A percentile compares a stretch with the other conserved stretches of the same genome.
phyloP scores from a whole-genome alignment of 2,113 vertebrate genomes.

The Phalacrocorax pelagicus region DNA sequence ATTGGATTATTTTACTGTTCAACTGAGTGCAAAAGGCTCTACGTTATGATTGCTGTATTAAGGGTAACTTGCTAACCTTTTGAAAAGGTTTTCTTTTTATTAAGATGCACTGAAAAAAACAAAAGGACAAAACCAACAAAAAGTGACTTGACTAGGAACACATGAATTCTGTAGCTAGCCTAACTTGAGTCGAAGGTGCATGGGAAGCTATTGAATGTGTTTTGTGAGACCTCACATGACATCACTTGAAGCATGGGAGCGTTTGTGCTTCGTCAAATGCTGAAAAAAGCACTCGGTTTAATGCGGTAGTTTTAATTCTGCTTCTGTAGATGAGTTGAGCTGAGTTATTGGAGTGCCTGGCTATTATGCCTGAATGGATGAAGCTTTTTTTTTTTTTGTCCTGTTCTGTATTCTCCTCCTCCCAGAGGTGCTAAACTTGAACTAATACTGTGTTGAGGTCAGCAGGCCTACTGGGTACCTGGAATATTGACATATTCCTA shows the following conservation, averaged over 20 bases:
- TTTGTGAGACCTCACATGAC: background rate
- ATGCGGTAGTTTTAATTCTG: conserved; percentile 9
- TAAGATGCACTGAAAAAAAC: conserved; percentile 73
- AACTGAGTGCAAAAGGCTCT: background rate
- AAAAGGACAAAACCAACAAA: background rate
- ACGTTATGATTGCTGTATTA: background rate
- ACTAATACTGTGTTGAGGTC: conserved; percentile 26
- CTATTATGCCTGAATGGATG: background rate
- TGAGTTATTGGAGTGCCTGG: conserved; percentile 1
- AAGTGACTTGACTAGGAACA: conserved; percentile 64
- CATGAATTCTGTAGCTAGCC: conserved; percentile 17
- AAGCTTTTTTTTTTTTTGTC: background rate
- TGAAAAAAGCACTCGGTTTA: background rate
- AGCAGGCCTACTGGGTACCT: background rate
- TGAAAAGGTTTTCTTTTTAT: conserved; percentile 3
- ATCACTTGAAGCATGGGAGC: conserved; percentile 1
- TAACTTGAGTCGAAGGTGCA: conserved; percentile 11
- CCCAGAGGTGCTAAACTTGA: conserved; percentile 21
- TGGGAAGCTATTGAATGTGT: background rate
- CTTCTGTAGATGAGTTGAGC: background rate
- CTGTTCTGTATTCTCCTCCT: background rate
- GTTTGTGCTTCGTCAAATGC: background rate
- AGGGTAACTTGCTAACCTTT: conserved; percentile 42
- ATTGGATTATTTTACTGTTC: conserved; percentile 57
- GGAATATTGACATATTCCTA: background rate